Conservation (phyloP, 1,140 invertebrate species). For the Berghia stephanieae region DNA sequence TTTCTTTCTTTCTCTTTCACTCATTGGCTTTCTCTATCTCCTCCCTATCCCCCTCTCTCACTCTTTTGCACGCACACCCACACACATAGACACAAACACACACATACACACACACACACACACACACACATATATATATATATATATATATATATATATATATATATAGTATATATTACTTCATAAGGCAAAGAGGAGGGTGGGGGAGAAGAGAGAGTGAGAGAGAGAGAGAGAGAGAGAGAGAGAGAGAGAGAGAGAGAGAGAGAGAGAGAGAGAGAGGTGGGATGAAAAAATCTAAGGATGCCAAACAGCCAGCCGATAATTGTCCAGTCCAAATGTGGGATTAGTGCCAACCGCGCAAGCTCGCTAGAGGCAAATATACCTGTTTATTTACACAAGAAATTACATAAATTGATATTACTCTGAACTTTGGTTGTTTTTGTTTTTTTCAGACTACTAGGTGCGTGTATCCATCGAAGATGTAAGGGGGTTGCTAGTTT, state of each 20-base stretch:
- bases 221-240: not conserved
- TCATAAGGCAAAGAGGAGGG: not conserved
- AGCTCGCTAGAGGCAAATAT: not conserved
- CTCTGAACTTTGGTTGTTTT: constrained; percentile 21
- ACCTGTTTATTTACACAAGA: not conserved
- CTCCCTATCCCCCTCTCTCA: too few relatives aligned
- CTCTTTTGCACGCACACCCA: not conserved
- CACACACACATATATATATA: not conserved
- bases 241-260: not conserved
- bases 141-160: not conserved
- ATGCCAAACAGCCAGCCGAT: not conserved
- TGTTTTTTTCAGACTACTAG: not conserved
- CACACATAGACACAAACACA: not conserved
- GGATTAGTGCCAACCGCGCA: not conserved
- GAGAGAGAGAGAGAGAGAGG: not conserved
- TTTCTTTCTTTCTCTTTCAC: too few relatives aligned
- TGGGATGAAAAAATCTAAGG: not conserved
- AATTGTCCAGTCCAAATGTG: not conserved
- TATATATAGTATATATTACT: not conserved
- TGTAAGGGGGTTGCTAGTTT: too few relatives aligned
- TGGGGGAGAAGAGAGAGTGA: not conserved
- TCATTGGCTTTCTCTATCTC: too few relatives aligned
- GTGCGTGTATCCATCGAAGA: too few relatives aligned
- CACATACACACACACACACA: not conserved
- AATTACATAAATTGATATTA: not conserved